These are phyloP conservation scores for Dasysyrphus albostriatus DNA, from an alignment of 2,888 invertebrate species.

Conservation along the genomic window DNA sequence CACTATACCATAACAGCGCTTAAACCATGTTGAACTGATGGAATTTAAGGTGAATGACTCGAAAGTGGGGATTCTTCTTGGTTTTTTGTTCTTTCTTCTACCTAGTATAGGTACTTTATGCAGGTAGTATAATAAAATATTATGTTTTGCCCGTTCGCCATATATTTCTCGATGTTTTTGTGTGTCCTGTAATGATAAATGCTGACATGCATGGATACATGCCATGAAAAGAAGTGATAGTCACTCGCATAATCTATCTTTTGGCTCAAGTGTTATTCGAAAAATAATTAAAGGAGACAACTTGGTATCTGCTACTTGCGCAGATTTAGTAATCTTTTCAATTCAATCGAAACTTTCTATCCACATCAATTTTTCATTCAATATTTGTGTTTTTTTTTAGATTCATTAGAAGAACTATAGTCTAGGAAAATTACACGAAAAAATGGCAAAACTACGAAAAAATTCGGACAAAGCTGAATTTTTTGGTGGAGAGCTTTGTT, in stretches of 20 bases:
- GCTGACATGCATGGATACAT: constrained; percentile 67
- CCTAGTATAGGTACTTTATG: not conserved
- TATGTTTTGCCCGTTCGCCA: constrained; percentile 20
- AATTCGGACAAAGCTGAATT: no score
- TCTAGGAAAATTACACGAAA: no score
- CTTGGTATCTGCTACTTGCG: not conserved
- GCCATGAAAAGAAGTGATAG: constrained; percentile 62
- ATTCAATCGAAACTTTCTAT: no score
- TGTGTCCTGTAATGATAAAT: constrained; percentile 63
- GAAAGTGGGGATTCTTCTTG: constrained; percentile 50
- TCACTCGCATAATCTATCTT: constrained; percentile 28
- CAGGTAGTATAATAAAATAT: not conserved
- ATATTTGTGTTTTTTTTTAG: no score
- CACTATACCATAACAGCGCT: constrained; percentile 14
- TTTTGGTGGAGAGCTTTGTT: no score
- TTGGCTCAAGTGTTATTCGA: not conserved
- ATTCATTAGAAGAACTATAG: no score
- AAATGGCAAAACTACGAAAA: no score
- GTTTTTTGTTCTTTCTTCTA: constrained; percentile 45
- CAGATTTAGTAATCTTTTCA: no score
- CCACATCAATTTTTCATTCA: no score
- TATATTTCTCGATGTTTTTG: constrained; percentile 14
- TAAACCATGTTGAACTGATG: constrained; percentile 70
- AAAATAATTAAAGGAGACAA: not conserved
- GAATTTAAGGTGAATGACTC: constrained; percentile 73